phyloP scores from a whole-genome alignment of 2,888 invertebrate species.

The Eumacrocentrus americanus region DNA sequence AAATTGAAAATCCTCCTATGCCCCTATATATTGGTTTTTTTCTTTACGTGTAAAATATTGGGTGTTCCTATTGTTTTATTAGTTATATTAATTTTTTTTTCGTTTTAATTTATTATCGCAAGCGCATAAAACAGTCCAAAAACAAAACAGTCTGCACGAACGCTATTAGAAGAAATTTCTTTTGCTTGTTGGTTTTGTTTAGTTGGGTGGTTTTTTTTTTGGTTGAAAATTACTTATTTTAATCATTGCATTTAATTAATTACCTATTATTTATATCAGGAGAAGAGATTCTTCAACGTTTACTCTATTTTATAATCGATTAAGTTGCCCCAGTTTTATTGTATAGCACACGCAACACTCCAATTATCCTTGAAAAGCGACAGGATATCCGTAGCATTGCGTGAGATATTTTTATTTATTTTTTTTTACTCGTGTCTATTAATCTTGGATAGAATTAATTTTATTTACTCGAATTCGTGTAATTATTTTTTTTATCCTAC shows the following conservation, averaged over 20 bases:
- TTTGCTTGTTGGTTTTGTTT: slow-evolving; percentile 11
- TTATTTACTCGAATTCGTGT: slow-evolving; percentile 28
- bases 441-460: slow-evolving; percentile 17
- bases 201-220: slow-evolving; percentile 5
- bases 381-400: neutral
- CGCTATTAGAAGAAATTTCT: slow-evolving; percentile 14
- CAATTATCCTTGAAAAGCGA: neutral
- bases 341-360: neutral
- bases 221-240: slow-evolving; percentile 9
- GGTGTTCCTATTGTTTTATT: slow-evolving; percentile 25
- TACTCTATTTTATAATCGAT: slow-evolving; percentile 17
- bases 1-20: slow-evolving; percentile 32
- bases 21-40: slow-evolving; percentile 8
- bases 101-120: slow-evolving; percentile 23
- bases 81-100: slow-evolving; percentile 15
- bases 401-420: slow-evolving; percentile 6
- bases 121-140: slow-evolving; percentile 21
- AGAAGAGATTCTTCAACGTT: slow-evolving; percentile 21
- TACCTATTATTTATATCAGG: slow-evolving; percentile 10
- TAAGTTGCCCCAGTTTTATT: neutral
- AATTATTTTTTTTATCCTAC: slow-evolving; percentile 23
- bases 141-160: neutral
- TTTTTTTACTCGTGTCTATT: slow-evolving; percentile 3
- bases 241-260: neutral
- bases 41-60: slow-evolving; percentile 30